A percentile compares a stretch with the other conserved stretches of the same genome.
These are phyloP conservation scores for Drosophila lutescens DNA, from an alignment of 2,888 invertebrate species.

Conservation along the genomic window DNA sequence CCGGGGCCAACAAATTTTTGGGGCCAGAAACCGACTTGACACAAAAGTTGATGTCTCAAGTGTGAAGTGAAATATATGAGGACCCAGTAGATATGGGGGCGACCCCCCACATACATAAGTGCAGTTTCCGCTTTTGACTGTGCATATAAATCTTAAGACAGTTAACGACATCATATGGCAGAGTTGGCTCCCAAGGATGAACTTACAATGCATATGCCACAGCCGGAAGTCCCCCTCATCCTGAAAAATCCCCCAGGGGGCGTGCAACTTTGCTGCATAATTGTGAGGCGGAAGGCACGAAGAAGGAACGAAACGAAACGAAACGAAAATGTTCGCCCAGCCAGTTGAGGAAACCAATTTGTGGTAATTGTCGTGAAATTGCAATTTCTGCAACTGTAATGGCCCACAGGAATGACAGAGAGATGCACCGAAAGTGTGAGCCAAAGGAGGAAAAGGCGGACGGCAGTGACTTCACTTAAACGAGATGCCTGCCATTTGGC, in stretches of 20 bases:
- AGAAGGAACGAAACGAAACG: constrained; percentile 20
- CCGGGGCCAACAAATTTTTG: constrained; percentile 24
- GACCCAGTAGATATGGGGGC: constrained; percentile 11
- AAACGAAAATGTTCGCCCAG: constrained; percentile 44
- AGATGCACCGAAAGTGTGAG: constrained; percentile 14
- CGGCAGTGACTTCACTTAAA: constrained; percentile 57
- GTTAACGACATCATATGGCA: constrained; percentile 76
- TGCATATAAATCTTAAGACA: constrained; percentile 75
- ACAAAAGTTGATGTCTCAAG: constrained; percentile 75
- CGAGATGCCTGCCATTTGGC: constrained; percentile 44
- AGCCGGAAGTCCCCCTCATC: constrained; percentile 28
- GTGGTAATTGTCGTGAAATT: constrained; percentile 80
- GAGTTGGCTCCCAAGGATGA: constrained; percentile 41
- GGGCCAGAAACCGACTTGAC: constrained; percentile 50
- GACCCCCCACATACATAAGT: constrained; percentile 51
- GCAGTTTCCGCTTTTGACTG: constrained; percentile 74
- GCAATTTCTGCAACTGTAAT: constrained; percentile 78
- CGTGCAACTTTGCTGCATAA: constrained; percentile 61
- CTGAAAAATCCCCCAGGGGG: constrained; percentile 58
- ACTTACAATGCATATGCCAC: constrained; percentile 50
- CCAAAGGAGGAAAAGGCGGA: background rate
- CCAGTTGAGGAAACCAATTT: constrained; percentile 79
- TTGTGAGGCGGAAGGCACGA: constrained; percentile 52
- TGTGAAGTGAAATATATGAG: constrained; percentile 65
- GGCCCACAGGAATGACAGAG: constrained; percentile 48